A percentile compares a stretch with the other conserved stretches of the same genome.
These are phyloP conservation scores for Dipodomys spectabilis DNA, from an alignment of 2,113 vertebrate genomes.

Conservation along the genomic window DNA sequence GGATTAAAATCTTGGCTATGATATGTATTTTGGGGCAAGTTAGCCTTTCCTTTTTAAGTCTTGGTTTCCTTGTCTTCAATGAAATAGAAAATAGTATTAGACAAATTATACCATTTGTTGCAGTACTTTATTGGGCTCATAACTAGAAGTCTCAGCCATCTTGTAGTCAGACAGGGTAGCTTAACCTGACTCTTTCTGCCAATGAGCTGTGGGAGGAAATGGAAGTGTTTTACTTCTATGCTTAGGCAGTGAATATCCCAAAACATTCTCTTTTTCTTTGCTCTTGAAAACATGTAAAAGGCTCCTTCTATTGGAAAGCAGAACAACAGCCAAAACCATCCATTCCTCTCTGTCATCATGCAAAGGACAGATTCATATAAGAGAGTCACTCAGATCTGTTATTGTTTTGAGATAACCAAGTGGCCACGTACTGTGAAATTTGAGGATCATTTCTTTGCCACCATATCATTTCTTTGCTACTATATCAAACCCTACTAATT, in stretches of 20 bases:
- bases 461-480: not conserved
- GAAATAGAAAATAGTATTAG: not conserved
- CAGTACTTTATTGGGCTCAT: not conserved
- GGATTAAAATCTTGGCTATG: slow-evolving; percentile 19
- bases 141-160: not conserved
- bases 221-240: not conserved
- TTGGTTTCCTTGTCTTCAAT: not conserved
- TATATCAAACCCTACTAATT: not conserved
- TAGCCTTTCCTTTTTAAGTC: not conserved
- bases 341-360: not conserved
- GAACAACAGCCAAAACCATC: not conserved
- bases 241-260: not conserved
- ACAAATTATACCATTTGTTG: not conserved
- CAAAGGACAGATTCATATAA: not conserved
- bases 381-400: not conserved
- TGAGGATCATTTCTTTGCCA: not conserved
- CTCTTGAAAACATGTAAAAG: not conserved
- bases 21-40: not conserved
- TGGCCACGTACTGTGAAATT: not conserved
- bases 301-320: not conserved
- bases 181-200: not conserved
- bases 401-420: not conserved
- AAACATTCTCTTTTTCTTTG: not conserved
- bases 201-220: not conserved
- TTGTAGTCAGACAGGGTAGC: not conserved